Base-by-base conservation (phyloP, 1,140 invertebrate genomes). In the Mya arenaria region DNA sequence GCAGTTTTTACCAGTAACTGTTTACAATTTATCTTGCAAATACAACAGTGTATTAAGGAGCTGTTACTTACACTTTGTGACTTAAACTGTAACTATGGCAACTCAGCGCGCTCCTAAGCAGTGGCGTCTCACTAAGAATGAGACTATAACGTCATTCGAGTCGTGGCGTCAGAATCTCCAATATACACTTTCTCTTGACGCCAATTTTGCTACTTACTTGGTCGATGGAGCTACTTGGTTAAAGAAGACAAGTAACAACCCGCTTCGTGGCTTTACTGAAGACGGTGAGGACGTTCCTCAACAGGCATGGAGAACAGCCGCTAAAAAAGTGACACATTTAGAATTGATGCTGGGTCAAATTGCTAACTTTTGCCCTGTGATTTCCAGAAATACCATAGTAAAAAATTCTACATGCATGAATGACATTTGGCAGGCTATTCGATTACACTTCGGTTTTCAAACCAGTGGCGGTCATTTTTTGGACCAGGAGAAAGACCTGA, bases 361-460 rank as follows among this genome's bases (percentile, higher is more conserved):
- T 25, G 82, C 83, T 19, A 82, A 85, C 44, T 85, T 81, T 52
- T 86, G 78, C 44, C 83, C 78, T 15, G 58, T 86, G n/a, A 86
- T 73, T 3, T 74, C 60, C 19, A 55, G 83, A 34, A 82, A 75
- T 25, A 71, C 63, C 10, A 82, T 82, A 13, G 56, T 72, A 0
- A 77, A 83, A 66, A 80, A 80, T 23, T 90, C 85, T 60, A 87
- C 81, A 37, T 88, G 74, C 30, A 79, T 86, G 10, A 19, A 80
- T 25, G 48, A 48, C 60, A 84, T 85, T 34, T 87, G 84, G 84
- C 84, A 87, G 73, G 48, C 78, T 0, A 84, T 85, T 48, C 55
- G 81, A 1, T 66, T 73, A 5, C 72, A 87, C 63, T 87, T 69
- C 62, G 82, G 86, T 19, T 87, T 85, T 28, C 86, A 85, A 44